Percentiles rank a stretch among this genome's conserved stretches.
Conservation (phyloP, 2,888 invertebrate species). For the Leptinotarsa haldemani region DNA sequence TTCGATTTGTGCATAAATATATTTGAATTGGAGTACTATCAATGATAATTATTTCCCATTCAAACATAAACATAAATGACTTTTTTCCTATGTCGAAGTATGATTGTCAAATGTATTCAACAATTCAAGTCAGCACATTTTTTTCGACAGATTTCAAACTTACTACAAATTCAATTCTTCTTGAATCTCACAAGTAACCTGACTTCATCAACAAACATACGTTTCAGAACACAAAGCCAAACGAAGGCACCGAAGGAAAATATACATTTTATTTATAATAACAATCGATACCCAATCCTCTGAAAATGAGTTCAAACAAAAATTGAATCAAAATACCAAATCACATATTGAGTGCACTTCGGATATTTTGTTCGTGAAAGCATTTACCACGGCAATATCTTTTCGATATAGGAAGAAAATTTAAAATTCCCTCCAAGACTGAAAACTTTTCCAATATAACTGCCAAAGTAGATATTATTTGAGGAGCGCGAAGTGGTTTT, state of each 20-base stretch:
- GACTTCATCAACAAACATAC: too few relatives aligned
- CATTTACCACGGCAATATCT: background rate
- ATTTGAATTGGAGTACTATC: too few relatives aligned
- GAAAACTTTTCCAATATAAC: background rate
- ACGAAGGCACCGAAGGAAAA: background rate
- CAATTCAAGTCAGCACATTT: too few relatives aligned
- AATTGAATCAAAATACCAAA: conserved; percentile 1
- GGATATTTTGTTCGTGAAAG: background rate
- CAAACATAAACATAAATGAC: too few relatives aligned
- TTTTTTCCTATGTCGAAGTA: too few relatives aligned
- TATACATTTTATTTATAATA: background rate
- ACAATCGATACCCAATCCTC: background rate
- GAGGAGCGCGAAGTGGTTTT: background rate
- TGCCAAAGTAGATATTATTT: background rate
- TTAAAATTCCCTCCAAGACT: background rate
- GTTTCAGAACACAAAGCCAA: too few relatives aligned
- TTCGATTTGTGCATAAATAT: too few relatives aligned
- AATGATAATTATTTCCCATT: too few relatives aligned
- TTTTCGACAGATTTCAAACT: too few relatives aligned
- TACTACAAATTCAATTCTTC: too few relatives aligned
- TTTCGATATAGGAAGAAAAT: background rate
- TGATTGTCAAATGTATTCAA: too few relatives aligned
- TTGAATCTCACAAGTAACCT: too few relatives aligned
- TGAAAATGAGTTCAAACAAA: background rate
- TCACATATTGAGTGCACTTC: background rate